These are phyloP conservation scores for Strigamia crassipes DNA, from an alignment of 2,888 invertebrate species.

Conservation along the genomic window DNA sequence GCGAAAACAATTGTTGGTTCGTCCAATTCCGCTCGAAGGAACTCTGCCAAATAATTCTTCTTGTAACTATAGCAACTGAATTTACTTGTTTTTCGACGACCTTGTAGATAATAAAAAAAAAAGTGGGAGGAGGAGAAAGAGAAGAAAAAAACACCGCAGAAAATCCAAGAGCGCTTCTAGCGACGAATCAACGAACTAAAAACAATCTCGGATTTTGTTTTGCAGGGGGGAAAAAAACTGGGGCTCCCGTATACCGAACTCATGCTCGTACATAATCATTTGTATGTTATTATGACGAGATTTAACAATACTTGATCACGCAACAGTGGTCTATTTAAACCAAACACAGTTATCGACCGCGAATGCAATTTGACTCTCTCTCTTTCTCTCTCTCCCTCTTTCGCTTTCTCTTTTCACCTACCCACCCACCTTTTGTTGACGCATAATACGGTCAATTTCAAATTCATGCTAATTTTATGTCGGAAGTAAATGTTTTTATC, in stretches of 20 bases:
- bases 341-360: constrained; percentile 12
- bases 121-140: background rate
- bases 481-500: background rate
- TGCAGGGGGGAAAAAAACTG: background rate
- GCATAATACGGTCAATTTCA: background rate
- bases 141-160: background rate
- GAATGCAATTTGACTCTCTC: constrained; percentile 3
- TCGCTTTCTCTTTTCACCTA: background rate
- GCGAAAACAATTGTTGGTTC: constrained; percentile 39
- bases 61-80: constrained; percentile 26
- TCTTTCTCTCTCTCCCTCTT: background rate
- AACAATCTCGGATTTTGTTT: constrained; percentile 18
- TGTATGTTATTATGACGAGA: constrained; percentile 17
- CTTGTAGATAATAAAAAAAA: constrained; percentile 20
- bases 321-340: constrained; percentile 18
- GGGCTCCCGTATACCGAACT: background rate
- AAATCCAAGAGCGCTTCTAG: constrained; percentile 9
- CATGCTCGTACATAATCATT: background rate
- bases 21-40: constrained; percentile 40
- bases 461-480: background rate
- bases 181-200: constrained; percentile 37
- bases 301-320: constrained; percentile 37
- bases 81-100: constrained; percentile 37
- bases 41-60: constrained; percentile 35
- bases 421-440: background rate